These are phyloP conservation scores for Porites lutea DNA, from an alignment of 64 coral and sea anemone species.

Conservation along the genomic window DNA sequence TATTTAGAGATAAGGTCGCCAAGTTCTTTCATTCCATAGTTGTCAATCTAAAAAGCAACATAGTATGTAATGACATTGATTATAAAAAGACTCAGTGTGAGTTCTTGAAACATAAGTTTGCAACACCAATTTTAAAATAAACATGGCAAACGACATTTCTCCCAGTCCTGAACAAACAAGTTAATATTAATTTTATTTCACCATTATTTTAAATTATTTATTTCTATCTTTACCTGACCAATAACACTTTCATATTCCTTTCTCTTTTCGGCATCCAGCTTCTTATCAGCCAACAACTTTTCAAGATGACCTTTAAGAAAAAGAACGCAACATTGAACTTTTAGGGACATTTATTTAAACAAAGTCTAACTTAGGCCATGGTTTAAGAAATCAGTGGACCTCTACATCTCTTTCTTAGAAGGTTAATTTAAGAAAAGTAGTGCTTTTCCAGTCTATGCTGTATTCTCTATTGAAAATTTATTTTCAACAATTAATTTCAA, in stretches of 20 bases:
- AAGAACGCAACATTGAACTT: neutral
- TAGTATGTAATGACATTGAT: neutral
- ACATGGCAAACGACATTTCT: no score
- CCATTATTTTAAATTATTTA: neutral
- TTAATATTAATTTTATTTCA: neutral
- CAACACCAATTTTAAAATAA: no score
- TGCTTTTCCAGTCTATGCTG: no score
- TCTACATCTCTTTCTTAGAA: no score
- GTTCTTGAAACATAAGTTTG: no score
- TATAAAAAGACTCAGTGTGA: neutral
- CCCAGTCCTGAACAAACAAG: no score
- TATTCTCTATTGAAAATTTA: no score
- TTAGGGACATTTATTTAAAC: neutral
- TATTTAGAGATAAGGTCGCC: slow-evolving; percentile 83
- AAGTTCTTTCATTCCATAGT: slow-evolving; percentile 84
- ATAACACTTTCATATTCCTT: slow-evolving; percentile 92
- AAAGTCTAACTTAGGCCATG: no score
- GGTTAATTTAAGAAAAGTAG: no score
- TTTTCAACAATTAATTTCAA: no score
- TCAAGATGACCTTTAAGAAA: slow-evolving; percentile 83
- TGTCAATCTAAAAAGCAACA: slow-evolving; percentile 77
- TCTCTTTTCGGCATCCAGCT: slow-evolving; percentile 82
- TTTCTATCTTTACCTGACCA: slow-evolving; percentile 59
- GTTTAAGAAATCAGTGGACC: no score
- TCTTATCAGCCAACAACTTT: slow-evolving; percentile 88